These are phyloP conservation scores for Entelurus aequoreus DNA, from an alignment of 2,113 vertebrate species.

Conservation along the genomic window DNA sequence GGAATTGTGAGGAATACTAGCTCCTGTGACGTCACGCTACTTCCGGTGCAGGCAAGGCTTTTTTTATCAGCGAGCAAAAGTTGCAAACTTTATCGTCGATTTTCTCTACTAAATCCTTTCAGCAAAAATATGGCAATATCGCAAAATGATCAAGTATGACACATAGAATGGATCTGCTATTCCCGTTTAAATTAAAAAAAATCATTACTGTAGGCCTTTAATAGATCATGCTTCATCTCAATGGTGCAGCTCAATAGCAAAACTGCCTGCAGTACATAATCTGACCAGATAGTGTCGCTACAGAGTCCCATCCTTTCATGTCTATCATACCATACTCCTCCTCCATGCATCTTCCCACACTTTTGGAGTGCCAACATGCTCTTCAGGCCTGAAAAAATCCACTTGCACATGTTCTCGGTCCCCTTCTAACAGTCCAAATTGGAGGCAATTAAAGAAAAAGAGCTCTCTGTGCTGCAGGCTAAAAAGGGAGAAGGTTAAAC, in stretches of 20 bases:
- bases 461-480: constrained; percentile 22
- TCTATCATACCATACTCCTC: constrained; percentile 10
- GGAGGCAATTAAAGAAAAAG: constrained; percentile 40
- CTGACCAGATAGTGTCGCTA: constrained; percentile 56
- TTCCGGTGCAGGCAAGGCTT: too few relatives aligned
- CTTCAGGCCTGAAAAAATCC: constrained; percentile 2
- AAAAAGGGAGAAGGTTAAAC: constrained; percentile 29
- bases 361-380: constrained; percentile 7
- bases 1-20: too few relatives aligned
- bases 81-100: too few relatives aligned
- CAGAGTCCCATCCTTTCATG: constrained; percentile 29
- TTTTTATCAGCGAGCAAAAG: too few relatives aligned
- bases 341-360: constrained; percentile 11
- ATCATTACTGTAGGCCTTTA: too few relatives aligned
- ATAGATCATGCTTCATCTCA: background rate
- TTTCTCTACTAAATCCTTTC: too few relatives aligned
- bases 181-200: too few relatives aligned
- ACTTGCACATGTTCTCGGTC: constrained; percentile 12
- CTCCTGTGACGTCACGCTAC: too few relatives aligned
- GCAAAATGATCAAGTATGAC: too few relatives aligned
- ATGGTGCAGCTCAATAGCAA: background rate
- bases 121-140: too few relatives aligned
- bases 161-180: too few relatives aligned
- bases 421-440: constrained; percentile 19
- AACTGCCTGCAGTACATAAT: constrained; percentile 29